These are phyloP conservation scores for Rhizoglyphus robini DNA, from an alignment of 1,140 invertebrate genomes.

Conservation along the genomic window DNA sequence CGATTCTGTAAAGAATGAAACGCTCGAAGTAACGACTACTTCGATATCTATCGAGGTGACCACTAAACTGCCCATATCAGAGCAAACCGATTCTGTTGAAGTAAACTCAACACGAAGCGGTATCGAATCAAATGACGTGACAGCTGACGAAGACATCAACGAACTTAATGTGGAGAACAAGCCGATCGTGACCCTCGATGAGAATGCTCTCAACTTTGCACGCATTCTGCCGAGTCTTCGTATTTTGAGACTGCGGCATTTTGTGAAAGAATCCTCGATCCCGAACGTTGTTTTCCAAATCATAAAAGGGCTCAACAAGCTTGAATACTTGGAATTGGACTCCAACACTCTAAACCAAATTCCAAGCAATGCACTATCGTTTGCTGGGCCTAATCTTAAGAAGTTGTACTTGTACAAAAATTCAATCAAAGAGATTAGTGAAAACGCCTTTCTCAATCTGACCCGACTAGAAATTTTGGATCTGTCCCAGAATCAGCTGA, in stretches of 20 bases:
- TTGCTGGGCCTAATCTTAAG: constrained; percentile 12
- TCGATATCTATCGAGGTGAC: background rate
- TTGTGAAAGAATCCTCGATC: constrained; percentile 3
- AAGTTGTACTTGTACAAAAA: constrained; percentile 20
- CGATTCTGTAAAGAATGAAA: background rate
- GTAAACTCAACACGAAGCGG: background rate
- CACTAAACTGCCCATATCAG: background rate
- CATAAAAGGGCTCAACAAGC: background rate
- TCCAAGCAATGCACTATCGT: background rate
- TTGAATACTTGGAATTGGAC: constrained; percentile 14
- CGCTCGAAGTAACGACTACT: background rate
- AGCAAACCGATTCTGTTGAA: background rate
- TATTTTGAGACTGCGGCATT: background rate
- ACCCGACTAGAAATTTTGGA: constrained; percentile 25
- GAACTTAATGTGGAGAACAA: background rate
- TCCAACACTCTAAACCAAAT: background rate
- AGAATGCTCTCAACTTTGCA: constrained; percentile 16
- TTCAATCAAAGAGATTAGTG: constrained; percentile 19
- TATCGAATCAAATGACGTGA: background rate
- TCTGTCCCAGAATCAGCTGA: constrained; percentile 26
- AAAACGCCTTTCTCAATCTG: constrained; percentile 23
- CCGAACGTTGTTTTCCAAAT: constrained; percentile 15
- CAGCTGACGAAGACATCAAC: background rate
- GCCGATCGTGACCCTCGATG: background rate
- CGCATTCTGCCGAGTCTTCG: constrained; percentile 7